phyloP scores from a whole-genome alignment of 2,797 vertebrate species.

The Neomorphus geoffroyi region DNA sequence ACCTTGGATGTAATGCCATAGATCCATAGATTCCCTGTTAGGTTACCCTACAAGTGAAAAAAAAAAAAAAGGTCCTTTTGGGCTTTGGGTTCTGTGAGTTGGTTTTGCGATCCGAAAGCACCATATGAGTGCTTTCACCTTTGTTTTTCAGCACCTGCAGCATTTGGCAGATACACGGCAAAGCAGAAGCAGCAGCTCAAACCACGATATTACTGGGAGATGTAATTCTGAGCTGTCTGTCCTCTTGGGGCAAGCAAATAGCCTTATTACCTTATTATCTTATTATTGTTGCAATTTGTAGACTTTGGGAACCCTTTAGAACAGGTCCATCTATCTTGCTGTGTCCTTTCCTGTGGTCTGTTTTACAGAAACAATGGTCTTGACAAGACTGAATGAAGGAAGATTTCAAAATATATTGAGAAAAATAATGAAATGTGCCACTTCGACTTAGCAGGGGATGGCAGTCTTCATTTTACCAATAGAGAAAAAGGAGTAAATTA shows the following conservation, averaged over 20 bases:
- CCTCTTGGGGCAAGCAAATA: slow-evolving; percentile 22
- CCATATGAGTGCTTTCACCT: slow-evolving; percentile 55
- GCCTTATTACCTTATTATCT: too few species aligned
- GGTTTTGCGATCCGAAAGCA: not conserved
- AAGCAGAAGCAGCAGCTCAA: slow-evolving; percentile 5
- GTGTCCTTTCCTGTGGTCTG: not conserved
- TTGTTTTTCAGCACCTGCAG: slow-evolving; percentile 56
- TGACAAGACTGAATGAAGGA: not conserved
- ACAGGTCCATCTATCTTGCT: not conserved
- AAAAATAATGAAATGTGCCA: not conserved
- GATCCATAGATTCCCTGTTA: not conserved
- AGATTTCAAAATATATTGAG: not conserved
- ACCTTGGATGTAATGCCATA: not conserved
- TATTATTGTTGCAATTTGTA: not conserved
- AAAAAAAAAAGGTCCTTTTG: not conserved
- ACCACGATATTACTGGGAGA: not conserved
- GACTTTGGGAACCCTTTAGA: not conserved
- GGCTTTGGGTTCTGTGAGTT: not conserved
- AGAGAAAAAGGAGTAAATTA: not conserved
- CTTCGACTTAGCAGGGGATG: not conserved
- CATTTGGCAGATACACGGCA: slow-evolving; percentile 14
- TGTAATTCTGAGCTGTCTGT: not conserved
- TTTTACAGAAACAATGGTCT: not conserved
- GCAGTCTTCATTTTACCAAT: not conserved
- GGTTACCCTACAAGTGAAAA: not conserved